Evolutionary conservation across 2,797 vertebrate genomes (phyloP), one percentile per base, ranked within the genome.

Genomic region (Pantherophis vulpinus): DNA sequence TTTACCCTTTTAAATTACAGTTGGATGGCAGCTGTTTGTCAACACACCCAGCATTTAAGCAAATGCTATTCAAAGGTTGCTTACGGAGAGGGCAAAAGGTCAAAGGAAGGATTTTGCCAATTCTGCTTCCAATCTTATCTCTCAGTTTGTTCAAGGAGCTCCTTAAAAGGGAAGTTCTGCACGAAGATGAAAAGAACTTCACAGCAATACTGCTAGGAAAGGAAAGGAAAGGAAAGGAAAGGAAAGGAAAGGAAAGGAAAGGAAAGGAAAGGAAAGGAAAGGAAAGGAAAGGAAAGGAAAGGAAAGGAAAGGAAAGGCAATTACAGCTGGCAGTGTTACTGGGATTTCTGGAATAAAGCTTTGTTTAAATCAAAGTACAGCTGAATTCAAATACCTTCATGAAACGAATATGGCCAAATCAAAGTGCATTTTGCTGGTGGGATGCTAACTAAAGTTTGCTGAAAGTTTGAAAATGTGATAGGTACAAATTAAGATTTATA

Each of bases 91-190:
- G 96, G n/a, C 20, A 79, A 97, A 95, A 94, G 97, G 97, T 97
- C 97, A 97, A 93, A 9, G 56, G 74, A 87, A 3, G n/a, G 96
- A 94, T 96, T 97, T 96, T 92, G 92, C 94, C 92, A 92, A 66
- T 93, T 94, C 94, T 93, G 93, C 42, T 95, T 95, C 95, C 83
- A 93, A 74, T 93, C 95, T 98, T 97, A 98, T 97, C 97, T 97
- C 92, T 93, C 92, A n/a, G 18, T 95, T 93, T 95, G 91, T 91
- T 54, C 54, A 37, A 60, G 79, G 91, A 90, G 88, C 93, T 92
- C 91, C 91, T 95, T 4, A 93, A 92, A 56, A 93, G 91, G 66
- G 93, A 94, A 94, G 93, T 18, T 93, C 25, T 83, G 87, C 61
- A 94, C 88, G 87, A 96, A 94, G 93, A 96, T 97, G 95, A 97